These are phyloP conservation scores for Pogonocichla stellata DNA, from an alignment of 2,113 vertebrate genomes.

Conservation along the genomic window DNA sequence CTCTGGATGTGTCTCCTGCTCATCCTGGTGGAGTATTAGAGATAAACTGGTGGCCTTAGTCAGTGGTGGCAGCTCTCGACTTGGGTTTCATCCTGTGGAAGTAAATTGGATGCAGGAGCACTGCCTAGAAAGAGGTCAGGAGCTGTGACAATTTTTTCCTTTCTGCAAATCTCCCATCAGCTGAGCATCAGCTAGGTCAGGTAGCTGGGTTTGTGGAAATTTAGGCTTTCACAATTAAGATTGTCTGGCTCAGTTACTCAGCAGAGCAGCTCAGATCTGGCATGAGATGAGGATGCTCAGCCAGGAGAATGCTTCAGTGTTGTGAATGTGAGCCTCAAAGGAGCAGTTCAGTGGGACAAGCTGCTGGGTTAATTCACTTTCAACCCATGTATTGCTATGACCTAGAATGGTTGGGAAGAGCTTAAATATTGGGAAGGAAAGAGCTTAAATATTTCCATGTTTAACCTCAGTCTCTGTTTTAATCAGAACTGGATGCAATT, in stretches of 20 bases:
- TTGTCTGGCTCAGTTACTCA: neutral
- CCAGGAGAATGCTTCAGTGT: neutral
- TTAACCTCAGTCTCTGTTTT: neutral
- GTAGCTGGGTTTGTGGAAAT: neutral
- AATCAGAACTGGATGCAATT: neutral
- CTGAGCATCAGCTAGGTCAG: neutral
- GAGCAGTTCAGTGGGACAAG: neutral
- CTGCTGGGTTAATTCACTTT: neutral
- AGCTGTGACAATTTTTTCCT: neutral
- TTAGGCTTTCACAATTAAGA: neutral
- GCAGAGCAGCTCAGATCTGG: neutral
- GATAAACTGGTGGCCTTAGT: neutral
- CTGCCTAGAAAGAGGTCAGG: neutral
- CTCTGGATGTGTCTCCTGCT: neutral
- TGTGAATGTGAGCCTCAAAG: neutral
- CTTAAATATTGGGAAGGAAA: neutral
- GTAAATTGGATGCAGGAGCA: no score
- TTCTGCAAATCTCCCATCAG: neutral
- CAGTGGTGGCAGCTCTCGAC: neutral
- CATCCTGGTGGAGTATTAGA: neutral
- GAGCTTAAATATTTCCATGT: neutral
- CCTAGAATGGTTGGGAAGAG: neutral
- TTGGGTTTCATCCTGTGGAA: neutral
- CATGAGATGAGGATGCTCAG: neutral
- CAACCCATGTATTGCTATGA: neutral